Evolutionary conservation across 1,140 invertebrate genomes (phyloP), one percentile per base, ranked within the genome.

Genomic region (Drosophila nigromelanica): DNA sequence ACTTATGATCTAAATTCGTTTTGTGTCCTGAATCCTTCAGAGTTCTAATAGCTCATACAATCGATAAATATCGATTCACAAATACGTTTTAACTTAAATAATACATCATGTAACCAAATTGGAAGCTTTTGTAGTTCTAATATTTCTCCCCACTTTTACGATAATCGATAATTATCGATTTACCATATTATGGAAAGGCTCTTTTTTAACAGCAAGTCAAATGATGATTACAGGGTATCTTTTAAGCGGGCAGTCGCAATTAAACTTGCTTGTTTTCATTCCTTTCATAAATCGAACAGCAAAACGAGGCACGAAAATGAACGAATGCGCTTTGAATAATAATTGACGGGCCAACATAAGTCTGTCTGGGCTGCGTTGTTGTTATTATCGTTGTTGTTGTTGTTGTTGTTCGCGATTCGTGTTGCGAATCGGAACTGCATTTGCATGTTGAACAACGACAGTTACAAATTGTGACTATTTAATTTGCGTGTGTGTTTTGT

Each of bases 291-390:
- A 52, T 59, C 58, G 24, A 43, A 56, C 42, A 33, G 48, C 43
- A 61, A 76, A 77, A 21, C 72, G 56, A 83, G 71, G 80, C 80
- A 79, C 40, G 48, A 74, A 74, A 83, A 70, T 81, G 71, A 78
- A 61, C 68, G 71, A 78, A 83, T 75, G 79, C 79, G 73, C 73
- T 72, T 63, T 71, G 76, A 66, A 81, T 79, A 72, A 79, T 71
- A 82, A 82, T 79, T 80, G 77, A 75, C 76, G 54, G 56, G 39
- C 5, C 48, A 52, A 76, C 58, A 76, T 68, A 78, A 76, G 64
- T 67, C 18, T 52, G 30, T 35, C 50, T 52, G 4, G 48, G 62
- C 18, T 45, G 35, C 43, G 18, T 35, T 48, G 15, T 27, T 45
- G 11, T 24, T 18, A 27, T 4, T 40, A 37, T 33, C 10, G 50